Evolutionary conservation across 2,888 invertebrate species (phyloP), one percentile per base, ranked within the genome.

Genomic region (Polymixis lichenea): DNA sequence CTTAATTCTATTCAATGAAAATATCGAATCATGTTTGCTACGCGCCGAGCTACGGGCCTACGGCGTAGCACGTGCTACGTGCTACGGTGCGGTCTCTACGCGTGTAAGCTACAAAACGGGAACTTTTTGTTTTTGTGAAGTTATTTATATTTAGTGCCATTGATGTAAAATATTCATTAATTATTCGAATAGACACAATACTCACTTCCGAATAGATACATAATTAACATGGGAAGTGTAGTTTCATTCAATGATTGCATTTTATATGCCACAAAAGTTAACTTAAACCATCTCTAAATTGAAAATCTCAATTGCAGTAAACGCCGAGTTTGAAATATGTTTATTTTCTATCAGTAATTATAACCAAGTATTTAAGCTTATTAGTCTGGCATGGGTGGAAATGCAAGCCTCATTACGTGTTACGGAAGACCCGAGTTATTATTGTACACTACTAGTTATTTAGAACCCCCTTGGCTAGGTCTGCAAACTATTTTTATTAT

Each of bases 1-100:
- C 25, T 25, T n/a, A 9, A 46, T 32, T 25, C 7, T 5, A 74
- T 3, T 38, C 3, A 32, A 32, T 61, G 5, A 32, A 7, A 32
- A 11, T 25, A 43, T 53, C 43, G 11, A 19, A 43, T 76, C 19
- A 19, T 15, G n/a, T 17, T 46, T 46, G 75, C 53, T 77, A 65
- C 53, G 66, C 32, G 22, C 22, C 15, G 9, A 5, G 61, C 43
- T 76, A 60, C 60, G n/a, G 3, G 11, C 7, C 32, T 58, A 73
- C 32, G 32, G 49, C 75, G 75, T 74, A 74, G 73, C 56, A n/a
- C 17, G 1, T 28, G 75, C 38, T 58, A 75, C 58, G 75, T 9
- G 28, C 61, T 32, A 32, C 61, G 61, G n/a, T n/a, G 72, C 72
- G 55, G 3, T 46, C 13, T 28, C 7, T 0, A 25, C 17, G 15